phyloP scores from a whole-genome alignment of 1,140 invertebrate species.

The Temnothorax longispinosus region DNA sequence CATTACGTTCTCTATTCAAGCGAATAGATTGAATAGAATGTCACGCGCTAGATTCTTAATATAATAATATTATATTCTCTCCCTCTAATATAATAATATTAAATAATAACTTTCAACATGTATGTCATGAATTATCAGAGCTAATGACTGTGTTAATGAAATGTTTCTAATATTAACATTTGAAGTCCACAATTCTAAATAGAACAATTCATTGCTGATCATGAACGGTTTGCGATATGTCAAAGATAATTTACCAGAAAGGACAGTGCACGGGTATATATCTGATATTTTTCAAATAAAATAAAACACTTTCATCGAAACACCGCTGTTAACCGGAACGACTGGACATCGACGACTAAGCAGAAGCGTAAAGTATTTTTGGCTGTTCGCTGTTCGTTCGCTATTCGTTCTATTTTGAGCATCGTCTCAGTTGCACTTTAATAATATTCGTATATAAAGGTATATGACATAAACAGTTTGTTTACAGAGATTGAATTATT shows the following conservation, averaged over 20 bases:
- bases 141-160: background rate
- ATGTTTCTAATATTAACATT: background rate
- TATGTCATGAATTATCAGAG: background rate
- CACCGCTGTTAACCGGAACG: constrained; percentile 48
- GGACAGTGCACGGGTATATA: background rate
- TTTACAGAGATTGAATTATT: background rate
- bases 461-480: background rate
- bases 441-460: constrained; percentile 10
- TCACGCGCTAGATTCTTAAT: background rate
- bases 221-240: background rate
- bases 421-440: constrained; percentile 11
- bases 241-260: constrained; percentile 5
- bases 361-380: constrained; percentile 78
- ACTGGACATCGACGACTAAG: constrained; percentile 71
- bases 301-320: constrained; percentile 22
- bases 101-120: background rate
- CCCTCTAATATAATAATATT: background rate
- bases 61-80: background rate
- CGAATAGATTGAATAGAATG: background rate
- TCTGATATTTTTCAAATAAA: background rate
- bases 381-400: constrained; percentile 71
- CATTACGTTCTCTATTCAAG: background rate
- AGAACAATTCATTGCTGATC: background rate
- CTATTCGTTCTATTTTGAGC: constrained; percentile 79
- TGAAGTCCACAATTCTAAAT: background rate